Evolutionary conservation across 2,797 vertebrate species (phyloP).

Genomic region (Silurus aristotelis): DNA sequence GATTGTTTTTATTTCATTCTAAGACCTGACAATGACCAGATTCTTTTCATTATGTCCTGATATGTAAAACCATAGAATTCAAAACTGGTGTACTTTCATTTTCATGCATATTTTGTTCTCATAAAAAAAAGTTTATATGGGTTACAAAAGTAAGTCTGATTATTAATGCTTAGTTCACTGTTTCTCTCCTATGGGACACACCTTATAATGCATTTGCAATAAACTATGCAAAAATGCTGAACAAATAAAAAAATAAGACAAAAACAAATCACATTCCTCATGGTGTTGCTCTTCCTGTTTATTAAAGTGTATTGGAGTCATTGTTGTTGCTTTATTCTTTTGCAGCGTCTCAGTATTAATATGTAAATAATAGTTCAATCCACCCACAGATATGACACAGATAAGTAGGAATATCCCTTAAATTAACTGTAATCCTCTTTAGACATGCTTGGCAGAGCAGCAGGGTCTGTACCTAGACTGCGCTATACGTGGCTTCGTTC

Average conservation of each 20-base stretch:
- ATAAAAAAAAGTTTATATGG: constrained; percentile 8
- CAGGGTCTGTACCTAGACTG: constrained; percentile 66
- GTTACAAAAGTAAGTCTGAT: background rate
- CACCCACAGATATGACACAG: constrained; percentile 65
- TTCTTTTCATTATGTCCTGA: too few relatives aligned
- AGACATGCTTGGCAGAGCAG: constrained; percentile 66
- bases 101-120: constrained; percentile 4
- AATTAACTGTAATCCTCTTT: constrained; percentile 83
- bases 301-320: constrained; percentile 62
- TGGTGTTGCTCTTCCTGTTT: constrained; percentile 63
- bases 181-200: constrained; percentile 3
- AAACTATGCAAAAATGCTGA: constrained; percentile 29
- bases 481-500: constrained; percentile 53
- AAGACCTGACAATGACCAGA: too few relatives aligned
- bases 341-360: constrained; percentile 72
- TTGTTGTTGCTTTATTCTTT: constrained; percentile 63
- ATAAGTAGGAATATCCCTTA: constrained; percentile 73
- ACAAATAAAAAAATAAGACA: constrained; percentile 19
- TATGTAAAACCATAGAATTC: too few relatives aligned
- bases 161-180: background rate
- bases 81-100: background rate
- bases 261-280: constrained; percentile 43
- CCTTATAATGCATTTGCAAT: background rate
- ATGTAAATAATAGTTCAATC: constrained; percentile 80
- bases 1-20: too few relatives aligned